phyloP scores from a whole-genome alignment of 2,113 vertebrate species.

The Cariama cristata region DNA sequence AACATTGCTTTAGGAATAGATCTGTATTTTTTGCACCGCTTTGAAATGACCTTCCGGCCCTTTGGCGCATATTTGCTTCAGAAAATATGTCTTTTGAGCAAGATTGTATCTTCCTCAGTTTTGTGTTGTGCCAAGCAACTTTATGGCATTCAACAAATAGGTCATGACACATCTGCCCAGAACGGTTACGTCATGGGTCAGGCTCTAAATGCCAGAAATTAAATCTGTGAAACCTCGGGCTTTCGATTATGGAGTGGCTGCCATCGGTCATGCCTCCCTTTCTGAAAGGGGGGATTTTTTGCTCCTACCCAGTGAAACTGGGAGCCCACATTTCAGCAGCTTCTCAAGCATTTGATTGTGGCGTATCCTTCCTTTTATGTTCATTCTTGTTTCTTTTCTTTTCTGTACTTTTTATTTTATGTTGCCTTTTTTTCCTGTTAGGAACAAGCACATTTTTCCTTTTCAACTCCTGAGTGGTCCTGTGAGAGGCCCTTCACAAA shows the following conservation, averaged over 20 bases:
- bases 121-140: constrained; percentile 25
- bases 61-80: constrained; percentile 5
- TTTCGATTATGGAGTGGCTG: background rate
- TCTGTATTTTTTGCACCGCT: constrained; percentile 48
- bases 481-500: constrained; percentile 48
- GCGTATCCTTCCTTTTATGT: background rate
- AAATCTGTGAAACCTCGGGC: background rate
- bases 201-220: constrained; percentile 19
- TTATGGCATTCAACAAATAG: background rate
- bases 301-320: background rate
- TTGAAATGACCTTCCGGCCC: constrained; percentile 31
- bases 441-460: background rate
- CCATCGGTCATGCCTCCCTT: background rate
- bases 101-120: background rate
- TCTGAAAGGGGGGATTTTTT: background rate
- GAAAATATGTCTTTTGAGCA: constrained; percentile 3
- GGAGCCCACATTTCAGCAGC: background rate
- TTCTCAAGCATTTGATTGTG: background rate
- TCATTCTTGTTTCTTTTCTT: background rate
- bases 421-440: background rate
- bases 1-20: constrained; percentile 40
- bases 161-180: background rate
- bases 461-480: background rate
- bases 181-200: background rate
- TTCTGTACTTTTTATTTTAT: constrained; percentile 2